Percentiles rank a stretch among this genome's conserved stretches.
Evolutionary conservation across 2,888 invertebrate species (phyloP).

Genomic region (Hirtodrosophila trivittata): DNA sequence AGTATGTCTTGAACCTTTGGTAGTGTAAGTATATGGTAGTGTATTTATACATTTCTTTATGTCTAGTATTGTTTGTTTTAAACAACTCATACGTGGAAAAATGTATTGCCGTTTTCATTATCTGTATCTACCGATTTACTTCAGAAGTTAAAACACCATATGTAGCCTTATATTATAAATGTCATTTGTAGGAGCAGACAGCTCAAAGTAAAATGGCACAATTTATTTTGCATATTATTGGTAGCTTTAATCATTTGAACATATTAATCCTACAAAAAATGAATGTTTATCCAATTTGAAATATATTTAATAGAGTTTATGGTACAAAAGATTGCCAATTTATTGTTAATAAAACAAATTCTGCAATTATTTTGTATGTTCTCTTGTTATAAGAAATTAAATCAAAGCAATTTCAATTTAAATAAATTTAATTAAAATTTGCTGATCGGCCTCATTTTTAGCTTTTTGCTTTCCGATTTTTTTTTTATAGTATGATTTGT

Average conservation of each 20-base stretch:
- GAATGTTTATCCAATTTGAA: background rate
- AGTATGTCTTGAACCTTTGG: conserved; percentile 13
- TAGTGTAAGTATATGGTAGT: too few relatives aligned
- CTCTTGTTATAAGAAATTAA: conserved; percentile 32
- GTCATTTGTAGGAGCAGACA: background rate
- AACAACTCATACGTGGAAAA: too few relatives aligned
- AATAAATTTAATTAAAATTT: conserved; percentile 69
- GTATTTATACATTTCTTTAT: too few relatives aligned
- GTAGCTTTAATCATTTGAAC: too few relatives aligned
- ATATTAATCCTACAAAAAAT: background rate
- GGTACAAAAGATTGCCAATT: conserved; percentile 32
- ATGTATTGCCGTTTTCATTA: too few relatives aligned
- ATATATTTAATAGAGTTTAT: conserved; percentile 12
- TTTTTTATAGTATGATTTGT: background rate
- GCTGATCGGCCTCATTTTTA: conserved; percentile 21
- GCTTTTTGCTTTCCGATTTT: conserved; percentile 7
- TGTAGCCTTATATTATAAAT: too few relatives aligned
- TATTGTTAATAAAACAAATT: conserved; percentile 21
- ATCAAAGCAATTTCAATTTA: conserved; percentile 60
- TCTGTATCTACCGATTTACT: too few relatives aligned
- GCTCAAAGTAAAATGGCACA: background rate
- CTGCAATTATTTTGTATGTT: conserved; percentile 2
- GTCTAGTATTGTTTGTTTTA: too few relatives aligned
- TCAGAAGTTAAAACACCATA: too few relatives aligned
- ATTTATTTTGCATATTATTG: background rate